phyloP scores from a whole-genome alignment of 2,888 invertebrate genomes.

The Caenorhabditis sinica region DNA sequence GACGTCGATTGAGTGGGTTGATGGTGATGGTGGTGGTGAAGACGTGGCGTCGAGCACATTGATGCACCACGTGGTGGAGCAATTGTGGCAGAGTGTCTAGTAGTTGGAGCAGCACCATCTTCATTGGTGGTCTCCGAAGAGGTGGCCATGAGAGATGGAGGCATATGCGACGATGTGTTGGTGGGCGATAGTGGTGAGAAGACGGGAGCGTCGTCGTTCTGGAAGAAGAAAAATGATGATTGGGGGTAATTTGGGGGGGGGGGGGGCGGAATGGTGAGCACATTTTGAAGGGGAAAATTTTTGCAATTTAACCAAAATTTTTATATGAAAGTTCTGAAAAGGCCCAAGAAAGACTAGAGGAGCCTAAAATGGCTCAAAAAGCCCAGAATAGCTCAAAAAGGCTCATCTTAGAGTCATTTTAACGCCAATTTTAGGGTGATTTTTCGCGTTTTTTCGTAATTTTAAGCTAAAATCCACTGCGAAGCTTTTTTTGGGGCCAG shows the following conservation, averaged over 20 bases:
- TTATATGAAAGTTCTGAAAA: too few species aligned
- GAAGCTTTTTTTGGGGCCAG: not conserved
- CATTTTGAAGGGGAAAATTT: not conserved
- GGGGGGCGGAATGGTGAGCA: not conserved
- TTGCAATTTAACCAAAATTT: too few species aligned
- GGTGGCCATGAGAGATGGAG: conserved; percentile 52
- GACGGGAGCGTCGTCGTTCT: conserved; percentile 68
- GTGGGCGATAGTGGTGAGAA: conserved; percentile 67
- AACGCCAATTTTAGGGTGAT: too few species aligned
- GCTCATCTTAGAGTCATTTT: too few species aligned
- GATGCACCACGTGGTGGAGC: conserved; percentile 55
- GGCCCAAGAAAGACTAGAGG: too few species aligned
- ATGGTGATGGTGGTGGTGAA: too few species aligned
- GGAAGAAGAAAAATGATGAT: conserved; percentile 5
- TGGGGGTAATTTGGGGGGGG: not conserved
- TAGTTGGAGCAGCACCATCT: too few species aligned
- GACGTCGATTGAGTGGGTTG: too few species aligned
- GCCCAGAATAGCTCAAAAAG: too few species aligned
- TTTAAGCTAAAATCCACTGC: not conserved
- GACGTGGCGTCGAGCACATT: conserved; percentile 41
- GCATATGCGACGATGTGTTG: conserved; percentile 49
- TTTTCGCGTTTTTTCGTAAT: too few species aligned
- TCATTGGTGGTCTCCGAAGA: conserved; percentile 3
- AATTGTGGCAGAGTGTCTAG: conserved; percentile 2
- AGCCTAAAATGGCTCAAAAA: too few species aligned